phyloP scores from a whole-genome alignment of 2,113 vertebrate species.

The Aramus guarauna region DNA sequence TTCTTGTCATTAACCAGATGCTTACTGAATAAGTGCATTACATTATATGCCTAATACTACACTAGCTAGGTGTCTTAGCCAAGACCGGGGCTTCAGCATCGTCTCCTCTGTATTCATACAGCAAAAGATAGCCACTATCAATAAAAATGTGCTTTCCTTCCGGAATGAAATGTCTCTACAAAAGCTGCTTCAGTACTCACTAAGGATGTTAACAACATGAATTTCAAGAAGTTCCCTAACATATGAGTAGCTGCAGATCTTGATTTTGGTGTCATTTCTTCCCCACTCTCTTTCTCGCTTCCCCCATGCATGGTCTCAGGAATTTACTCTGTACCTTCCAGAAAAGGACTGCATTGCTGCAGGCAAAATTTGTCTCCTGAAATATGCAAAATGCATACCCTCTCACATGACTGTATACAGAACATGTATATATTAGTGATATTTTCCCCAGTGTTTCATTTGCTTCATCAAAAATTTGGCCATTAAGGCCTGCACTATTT shows the following conservation, averaged over 20 bases:
- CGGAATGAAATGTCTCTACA: not conserved
- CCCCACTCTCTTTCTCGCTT: not conserved
- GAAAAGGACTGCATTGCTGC: not conserved
- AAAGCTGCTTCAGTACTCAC: not conserved
- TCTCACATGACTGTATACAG: not conserved
- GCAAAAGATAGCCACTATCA: not conserved
- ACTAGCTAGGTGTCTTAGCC: not conserved
- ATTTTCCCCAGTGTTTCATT: not conserved
- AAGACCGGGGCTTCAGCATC: not conserved
- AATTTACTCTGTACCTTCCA: not conserved
- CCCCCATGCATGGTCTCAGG: not conserved
- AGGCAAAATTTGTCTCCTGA: not conserved
- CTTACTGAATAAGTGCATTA: not conserved
- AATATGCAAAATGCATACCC: not conserved
- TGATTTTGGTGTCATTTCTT: not conserved
- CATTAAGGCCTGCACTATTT: not conserved
- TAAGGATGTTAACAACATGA: not conserved
- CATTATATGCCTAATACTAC: not conserved
- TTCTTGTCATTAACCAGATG: not conserved
- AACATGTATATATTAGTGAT: not conserved
- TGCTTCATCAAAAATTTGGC: not conserved
- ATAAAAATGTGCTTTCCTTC: not conserved
- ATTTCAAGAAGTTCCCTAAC: not conserved
- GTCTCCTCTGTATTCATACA: not conserved
- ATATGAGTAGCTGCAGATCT: not conserved